phyloP scores from a whole-genome alignment of 1,140 invertebrate genomes.

The Alviniconcha marisindica region DNA sequence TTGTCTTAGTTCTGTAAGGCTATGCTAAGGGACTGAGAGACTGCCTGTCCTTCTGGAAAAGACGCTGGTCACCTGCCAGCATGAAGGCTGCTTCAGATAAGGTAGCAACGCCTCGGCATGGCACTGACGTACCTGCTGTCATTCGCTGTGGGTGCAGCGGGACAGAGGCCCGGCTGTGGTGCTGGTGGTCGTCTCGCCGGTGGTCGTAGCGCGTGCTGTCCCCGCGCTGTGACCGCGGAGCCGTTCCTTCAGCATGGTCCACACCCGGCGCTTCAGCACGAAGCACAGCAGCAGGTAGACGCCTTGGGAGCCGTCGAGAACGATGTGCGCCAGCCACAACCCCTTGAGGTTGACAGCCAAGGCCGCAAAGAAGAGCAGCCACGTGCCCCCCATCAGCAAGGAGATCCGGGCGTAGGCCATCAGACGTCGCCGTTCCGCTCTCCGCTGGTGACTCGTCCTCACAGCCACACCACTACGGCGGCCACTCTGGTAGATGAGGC shows the following conservation, averaged over 20 bases:
- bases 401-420: conserved; percentile 78
- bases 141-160: too few relatives aligned
- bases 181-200: background rate
- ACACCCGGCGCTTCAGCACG: conserved; percentile 31
- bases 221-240: background rate
- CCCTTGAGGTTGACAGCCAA: conserved; percentile 36
- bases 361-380: conserved; percentile 66
- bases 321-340: conserved; percentile 52
- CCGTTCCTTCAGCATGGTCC: background rate
- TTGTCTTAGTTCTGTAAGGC: too few relatives aligned
- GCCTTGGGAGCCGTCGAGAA: conserved; percentile 55
- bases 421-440: conserved; percentile 63
- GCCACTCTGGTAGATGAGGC: conserved; percentile 73
- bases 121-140: too few relatives aligned
- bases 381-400: conserved; percentile 66
- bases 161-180: background rate
- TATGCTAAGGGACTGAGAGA: too few relatives aligned
- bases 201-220: background rate
- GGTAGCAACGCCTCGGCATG: too few relatives aligned
- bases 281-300: conserved; percentile 55
- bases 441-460: conserved; percentile 32
- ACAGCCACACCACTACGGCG: conserved; percentile 52
- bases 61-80: too few relatives aligned
- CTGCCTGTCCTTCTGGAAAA: too few relatives aligned
- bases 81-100: too few relatives aligned